phyloP scores from a whole-genome alignment of 1,140 invertebrate genomes.

The Aphelinus atriplicis region DNA sequence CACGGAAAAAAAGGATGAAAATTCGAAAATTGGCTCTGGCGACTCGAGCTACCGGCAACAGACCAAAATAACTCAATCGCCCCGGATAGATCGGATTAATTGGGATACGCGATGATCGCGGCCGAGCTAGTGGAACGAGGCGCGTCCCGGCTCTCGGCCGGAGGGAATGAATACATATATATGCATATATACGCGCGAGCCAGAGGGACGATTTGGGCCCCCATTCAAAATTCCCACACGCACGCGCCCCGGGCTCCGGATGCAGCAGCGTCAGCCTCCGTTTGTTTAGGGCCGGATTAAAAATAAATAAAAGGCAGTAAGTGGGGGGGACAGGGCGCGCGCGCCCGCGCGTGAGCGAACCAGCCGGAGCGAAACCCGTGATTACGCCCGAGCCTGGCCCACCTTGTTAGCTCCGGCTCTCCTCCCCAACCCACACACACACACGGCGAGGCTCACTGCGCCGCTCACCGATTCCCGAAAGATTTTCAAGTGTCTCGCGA shows the following conservation, averaged over 20 bases:
- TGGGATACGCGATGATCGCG: too few relatives aligned
- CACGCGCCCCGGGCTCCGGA: slow-evolving; percentile 56
- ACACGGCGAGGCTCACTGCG: too few relatives aligned
- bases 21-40: too few relatives aligned
- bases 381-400: slow-evolving; percentile 65
- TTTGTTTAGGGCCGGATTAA: slow-evolving; percentile 55
- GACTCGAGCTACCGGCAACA: too few relatives aligned
- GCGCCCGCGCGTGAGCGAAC: background rate
- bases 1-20: too few relatives aligned
- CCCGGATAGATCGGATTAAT: too few relatives aligned
- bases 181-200: slow-evolving; percentile 8
- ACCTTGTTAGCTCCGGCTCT: slow-evolving; percentile 61
- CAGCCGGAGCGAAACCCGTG: slow-evolving; percentile 56
- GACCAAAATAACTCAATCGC: too few relatives aligned
- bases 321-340: slow-evolving; percentile 60
- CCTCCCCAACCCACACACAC: background rate
- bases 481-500: background rate
- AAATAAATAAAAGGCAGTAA: slow-evolving; percentile 68
- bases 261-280: slow-evolving; percentile 53
- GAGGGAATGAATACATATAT: too few relatives aligned
- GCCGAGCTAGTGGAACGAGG: too few relatives aligned
- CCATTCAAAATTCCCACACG: background rate
- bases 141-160: too few relatives aligned
- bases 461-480: too few relatives aligned
- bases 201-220: background rate